Evolutionary conservation across 2,888 invertebrate species (phyloP).

Genomic region (Bombylius discolor): DNA sequence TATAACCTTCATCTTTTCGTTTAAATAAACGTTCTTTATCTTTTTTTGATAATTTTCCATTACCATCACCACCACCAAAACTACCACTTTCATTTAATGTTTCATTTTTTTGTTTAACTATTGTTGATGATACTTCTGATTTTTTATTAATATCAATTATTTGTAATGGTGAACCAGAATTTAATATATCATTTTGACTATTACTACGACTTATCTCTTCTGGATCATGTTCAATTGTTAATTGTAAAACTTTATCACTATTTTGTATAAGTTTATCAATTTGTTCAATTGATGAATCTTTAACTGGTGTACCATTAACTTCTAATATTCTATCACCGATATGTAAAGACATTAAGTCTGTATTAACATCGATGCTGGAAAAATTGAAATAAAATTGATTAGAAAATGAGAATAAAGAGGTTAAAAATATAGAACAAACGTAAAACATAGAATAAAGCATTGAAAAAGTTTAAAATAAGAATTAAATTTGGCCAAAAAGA

Average conservation of each 20-base stretch:
- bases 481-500: background rate
- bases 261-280: slow-evolving; percentile 61
- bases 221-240: slow-evolving; percentile 84
- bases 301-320: slow-evolving; percentile 81
- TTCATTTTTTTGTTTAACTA: slow-evolving; percentile 1
- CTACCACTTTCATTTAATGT: slow-evolving; percentile 31
- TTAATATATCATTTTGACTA: slow-evolving; percentile 38
- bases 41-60: slow-evolving; percentile 36
- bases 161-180: slow-evolving; percentile 36
- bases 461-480: too few species aligned
- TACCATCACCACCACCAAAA: slow-evolving; percentile 35
- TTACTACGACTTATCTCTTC: slow-evolving; percentile 50
- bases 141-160: slow-evolving; percentile 13
- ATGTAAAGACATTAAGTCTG: slow-evolving; percentile 70
- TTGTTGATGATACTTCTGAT: background rate
- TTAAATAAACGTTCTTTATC: slow-evolving; percentile 34
- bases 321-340: slow-evolving; percentile 89
- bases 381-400: background rate
- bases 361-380: slow-evolving; percentile 64
- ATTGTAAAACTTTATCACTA: slow-evolving; percentile 60
- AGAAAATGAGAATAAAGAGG: background rate
- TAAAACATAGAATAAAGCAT: too few species aligned
- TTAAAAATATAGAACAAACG: background rate
- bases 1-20: slow-evolving; percentile 39
- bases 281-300: slow-evolving; percentile 64